These are phyloP conservation scores for Panopea generosa DNA, from an alignment of 2,888 invertebrate genomes.

Conservation along the genomic window DNA sequence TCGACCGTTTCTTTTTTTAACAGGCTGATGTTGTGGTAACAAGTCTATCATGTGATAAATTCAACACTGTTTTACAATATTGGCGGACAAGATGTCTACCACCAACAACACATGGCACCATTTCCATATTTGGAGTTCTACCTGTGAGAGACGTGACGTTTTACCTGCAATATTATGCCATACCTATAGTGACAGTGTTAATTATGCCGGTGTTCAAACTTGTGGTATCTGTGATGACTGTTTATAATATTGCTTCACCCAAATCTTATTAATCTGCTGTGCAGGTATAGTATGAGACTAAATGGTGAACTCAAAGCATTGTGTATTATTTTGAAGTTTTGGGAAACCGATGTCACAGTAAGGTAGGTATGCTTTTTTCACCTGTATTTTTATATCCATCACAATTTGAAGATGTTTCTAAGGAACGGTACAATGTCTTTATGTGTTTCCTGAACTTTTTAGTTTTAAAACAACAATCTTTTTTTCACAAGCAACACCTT, in stretches of 20 bases:
- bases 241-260: slow-evolving; percentile 61
- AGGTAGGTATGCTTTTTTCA: too few relatives aligned
- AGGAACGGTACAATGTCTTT: too few relatives aligned
- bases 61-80: slow-evolving; percentile 73
- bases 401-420: too few relatives aligned
- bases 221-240: slow-evolving; percentile 71
- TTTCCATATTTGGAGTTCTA: slow-evolving; percentile 77
- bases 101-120: slow-evolving; percentile 73
- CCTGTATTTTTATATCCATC: too few relatives aligned
- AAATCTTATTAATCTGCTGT: neutral
- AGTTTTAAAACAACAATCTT: too few relatives aligned
- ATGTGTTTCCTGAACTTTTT: too few relatives aligned
- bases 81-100: slow-evolving; percentile 80
- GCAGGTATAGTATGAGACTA: too few relatives aligned
- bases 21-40: slow-evolving; percentile 76
- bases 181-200: slow-evolving; percentile 80
- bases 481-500: too few relatives aligned
- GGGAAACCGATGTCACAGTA: too few relatives aligned
- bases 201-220: slow-evolving; percentile 79
- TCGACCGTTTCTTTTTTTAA: too few relatives aligned
- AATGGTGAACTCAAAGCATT: too few relatives aligned
- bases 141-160: slow-evolving; percentile 77
- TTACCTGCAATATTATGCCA: slow-evolving; percentile 82
- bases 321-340: too few relatives aligned
- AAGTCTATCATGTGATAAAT: slow-evolving; percentile 67